These are phyloP conservation scores for Charaxes varanes DNA, from an alignment of 1,140 invertebrate genomes.

Conservation along the genomic window DNA sequence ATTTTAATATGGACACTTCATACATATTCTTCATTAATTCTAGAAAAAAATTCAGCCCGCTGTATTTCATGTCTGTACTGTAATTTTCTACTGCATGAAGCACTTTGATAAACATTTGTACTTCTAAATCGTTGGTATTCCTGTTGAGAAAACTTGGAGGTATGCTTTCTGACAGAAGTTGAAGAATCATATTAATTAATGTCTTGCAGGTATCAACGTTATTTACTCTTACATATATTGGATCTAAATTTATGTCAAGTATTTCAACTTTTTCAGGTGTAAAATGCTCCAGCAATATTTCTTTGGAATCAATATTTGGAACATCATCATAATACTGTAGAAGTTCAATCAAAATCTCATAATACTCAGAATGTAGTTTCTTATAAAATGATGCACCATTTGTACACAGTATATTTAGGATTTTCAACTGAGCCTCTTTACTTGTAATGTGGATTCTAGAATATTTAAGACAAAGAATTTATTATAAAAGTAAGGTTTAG, in stretches of 20 bases:
- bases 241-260: constrained; percentile 65
- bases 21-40: constrained; percentile 45
- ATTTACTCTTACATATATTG: constrained; percentile 52
- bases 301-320: constrained; percentile 17
- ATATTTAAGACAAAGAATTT: constrained; percentile 9
- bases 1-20: constrained; percentile 28
- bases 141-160: constrained; percentile 35
- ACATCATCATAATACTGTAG: constrained; percentile 58
- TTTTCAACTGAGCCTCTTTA: constrained; percentile 72
- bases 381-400: constrained; percentile 69
- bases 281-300: constrained; percentile 58
- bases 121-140: constrained; percentile 24
- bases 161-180: constrained; percentile 46
- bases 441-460: constrained; percentile 67
- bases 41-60: constrained; percentile 53
- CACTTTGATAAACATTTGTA: constrained; percentile 27
- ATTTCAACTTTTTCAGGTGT: constrained; percentile 52
- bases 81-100: constrained; percentile 53
- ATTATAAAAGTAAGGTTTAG: not conserved
- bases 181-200: constrained; percentile 48
- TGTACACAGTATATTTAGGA: constrained; percentile 67
- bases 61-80: constrained; percentile 51
- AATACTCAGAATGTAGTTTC: constrained; percentile 66
- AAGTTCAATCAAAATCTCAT: constrained; percentile 50
- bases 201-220: constrained; percentile 46